Conservation (phyloP, 2,888 invertebrate species). For the Alloscopus bannaensis region DNA sequence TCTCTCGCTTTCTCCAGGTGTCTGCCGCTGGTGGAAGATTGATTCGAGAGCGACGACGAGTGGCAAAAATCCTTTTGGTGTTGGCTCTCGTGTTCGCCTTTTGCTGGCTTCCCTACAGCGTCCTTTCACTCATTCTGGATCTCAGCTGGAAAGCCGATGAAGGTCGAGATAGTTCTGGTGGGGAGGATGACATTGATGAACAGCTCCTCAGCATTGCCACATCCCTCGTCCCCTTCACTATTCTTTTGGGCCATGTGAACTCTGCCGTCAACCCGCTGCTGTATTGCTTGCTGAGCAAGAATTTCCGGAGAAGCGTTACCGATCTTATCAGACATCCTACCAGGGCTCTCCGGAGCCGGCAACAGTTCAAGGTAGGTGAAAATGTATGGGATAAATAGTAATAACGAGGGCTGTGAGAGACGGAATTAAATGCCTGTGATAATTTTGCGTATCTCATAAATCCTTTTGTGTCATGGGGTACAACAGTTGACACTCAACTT, state of each 20-base stretch:
- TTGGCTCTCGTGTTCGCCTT: constrained; percentile 85
- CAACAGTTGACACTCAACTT: no score
- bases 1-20: constrained; percentile 62
- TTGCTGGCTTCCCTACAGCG: constrained; percentile 88
- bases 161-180: constrained; percentile 53
- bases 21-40: constrained; percentile 76
- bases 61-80: constrained; percentile 85
- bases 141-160: constrained; percentile 74
- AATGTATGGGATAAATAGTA: background rate
- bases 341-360: constrained; percentile 71
- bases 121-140: constrained; percentile 82
- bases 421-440: background rate
- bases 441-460: background rate
- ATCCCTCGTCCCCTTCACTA: constrained; percentile 79
- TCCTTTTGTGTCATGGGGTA: no score
- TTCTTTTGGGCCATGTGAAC: constrained; percentile 85
- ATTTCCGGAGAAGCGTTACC: constrained; percentile 82
- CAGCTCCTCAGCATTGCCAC: constrained; percentile 59
- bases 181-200: constrained; percentile 75
- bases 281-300: constrained; percentile 85
- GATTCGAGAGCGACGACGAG: constrained; percentile 83
- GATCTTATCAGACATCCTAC: constrained; percentile 77
- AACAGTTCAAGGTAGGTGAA: constrained; percentile 74
- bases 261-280: constrained; percentile 87
- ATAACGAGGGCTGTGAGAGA: background rate